A percentile compares a stretch with the other conserved stretches of the same genome.
Conservation (phyloP, 2,888 invertebrate species). For the Clunio marinus region DNA sequence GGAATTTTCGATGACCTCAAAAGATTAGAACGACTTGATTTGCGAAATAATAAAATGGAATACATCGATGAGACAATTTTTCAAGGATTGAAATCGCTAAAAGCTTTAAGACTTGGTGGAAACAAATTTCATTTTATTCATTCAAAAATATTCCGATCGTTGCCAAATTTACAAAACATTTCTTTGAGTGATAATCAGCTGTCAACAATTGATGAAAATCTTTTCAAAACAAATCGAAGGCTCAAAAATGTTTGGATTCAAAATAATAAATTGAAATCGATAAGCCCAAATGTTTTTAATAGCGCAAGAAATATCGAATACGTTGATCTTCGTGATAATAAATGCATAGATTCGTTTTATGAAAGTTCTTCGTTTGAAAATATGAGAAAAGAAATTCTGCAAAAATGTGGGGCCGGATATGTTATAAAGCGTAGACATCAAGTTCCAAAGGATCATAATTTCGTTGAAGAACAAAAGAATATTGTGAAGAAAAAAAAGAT, state of each 20-base stretch:
- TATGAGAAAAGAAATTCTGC: slow-evolving; percentile 11
- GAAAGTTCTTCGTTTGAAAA: background rate
- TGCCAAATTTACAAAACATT: slow-evolving; percentile 22
- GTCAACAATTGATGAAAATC: background rate
- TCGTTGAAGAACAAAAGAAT: background rate
- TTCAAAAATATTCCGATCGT: background rate
- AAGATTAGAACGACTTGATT: slow-evolving; percentile 40
- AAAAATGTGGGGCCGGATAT: slow-evolving; percentile 16
- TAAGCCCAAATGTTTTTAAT: slow-evolving; percentile 19
- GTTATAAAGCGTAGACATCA: background rate
- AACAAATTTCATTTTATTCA: slow-evolving; percentile 21
- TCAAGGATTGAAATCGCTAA: slow-evolving; percentile 33
- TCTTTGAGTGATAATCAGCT: slow-evolving; percentile 20
- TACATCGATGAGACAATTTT: slow-evolving; percentile 38
- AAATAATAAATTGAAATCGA: slow-evolving; percentile 17
- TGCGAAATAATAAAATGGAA: slow-evolving; percentile 39
- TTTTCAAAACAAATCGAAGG: slow-evolving; percentile 25
- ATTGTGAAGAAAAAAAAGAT: slow-evolving; percentile 2
- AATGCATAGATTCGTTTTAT: slow-evolving; percentile 24
- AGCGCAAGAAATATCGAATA: background rate
- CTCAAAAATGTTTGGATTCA: slow-evolving; percentile 27
- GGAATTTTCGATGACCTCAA: slow-evolving; percentile 39
- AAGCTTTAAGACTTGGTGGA: slow-evolving; percentile 8
- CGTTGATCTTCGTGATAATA: slow-evolving; percentile 26
- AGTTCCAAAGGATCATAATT: background rate